Percentiles rank a stretch among this genome's conserved stretches.
Evolutionary conservation across 2,888 invertebrate genomes (phyloP).

Genomic region (Operophtera brumata): DNA sequence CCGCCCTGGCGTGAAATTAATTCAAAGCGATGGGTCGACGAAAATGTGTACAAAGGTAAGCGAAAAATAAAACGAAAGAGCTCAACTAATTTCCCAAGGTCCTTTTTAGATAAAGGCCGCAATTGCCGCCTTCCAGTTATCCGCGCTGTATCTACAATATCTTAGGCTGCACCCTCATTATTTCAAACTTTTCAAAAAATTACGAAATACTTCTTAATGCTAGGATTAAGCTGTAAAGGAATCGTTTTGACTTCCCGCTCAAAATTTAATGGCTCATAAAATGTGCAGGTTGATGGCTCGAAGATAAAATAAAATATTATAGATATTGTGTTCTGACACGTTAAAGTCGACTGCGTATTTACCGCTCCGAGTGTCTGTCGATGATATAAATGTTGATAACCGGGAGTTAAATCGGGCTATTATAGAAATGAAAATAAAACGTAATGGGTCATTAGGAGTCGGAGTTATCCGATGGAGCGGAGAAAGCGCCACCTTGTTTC

Average conservation of each 20-base stretch:
- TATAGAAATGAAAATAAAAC: conserved; percentile 60
- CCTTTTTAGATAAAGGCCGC: conserved; percentile 60
- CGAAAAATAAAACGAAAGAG: conserved; percentile 68
- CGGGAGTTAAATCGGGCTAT: conserved; percentile 55
- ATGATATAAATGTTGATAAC: conserved; percentile 62
- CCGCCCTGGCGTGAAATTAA: conserved; percentile 69
- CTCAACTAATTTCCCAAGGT: conserved; percentile 63
- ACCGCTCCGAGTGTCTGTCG: conserved; percentile 51
- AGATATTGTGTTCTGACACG: conserved; percentile 53
- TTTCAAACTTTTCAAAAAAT: conserved; percentile 33
- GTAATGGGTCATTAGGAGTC: conserved; percentile 56
- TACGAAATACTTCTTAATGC: conserved; percentile 32
- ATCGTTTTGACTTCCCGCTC: conserved; percentile 35
- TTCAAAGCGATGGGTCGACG: conserved; percentile 70
- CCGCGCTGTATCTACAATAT: conserved; percentile 42
- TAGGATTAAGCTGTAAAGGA: conserved; percentile 31
- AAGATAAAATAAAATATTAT: conserved; percentile 52
- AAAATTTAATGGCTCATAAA: conserved; percentile 36
- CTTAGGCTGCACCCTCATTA: conserved; percentile 34
- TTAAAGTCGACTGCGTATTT: conserved; percentile 53
- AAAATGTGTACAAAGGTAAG: conserved; percentile 70
- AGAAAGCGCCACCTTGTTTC: conserved; percentile 58
- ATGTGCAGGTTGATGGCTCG: conserved; percentile 41
- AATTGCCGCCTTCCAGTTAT: conserved; percentile 58
- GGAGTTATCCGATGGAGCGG: conserved; percentile 50